These are phyloP conservation scores for Diadegma fenestrale DNA, from an alignment of 2,888 invertebrate genomes.

Conservation along the genomic window DNA sequence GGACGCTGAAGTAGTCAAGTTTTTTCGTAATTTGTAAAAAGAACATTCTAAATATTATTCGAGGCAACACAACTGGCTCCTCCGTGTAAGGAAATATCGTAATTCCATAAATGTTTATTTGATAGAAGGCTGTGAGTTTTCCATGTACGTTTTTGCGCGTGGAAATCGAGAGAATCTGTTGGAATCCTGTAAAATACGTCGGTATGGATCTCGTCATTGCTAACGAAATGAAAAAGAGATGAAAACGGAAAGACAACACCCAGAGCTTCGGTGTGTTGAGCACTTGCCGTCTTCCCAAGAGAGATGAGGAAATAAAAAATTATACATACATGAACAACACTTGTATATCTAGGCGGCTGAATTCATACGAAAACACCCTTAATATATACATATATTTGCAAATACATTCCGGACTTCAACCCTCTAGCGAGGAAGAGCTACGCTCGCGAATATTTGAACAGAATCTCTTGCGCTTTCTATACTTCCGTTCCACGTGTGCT, in stretches of 20 bases:
- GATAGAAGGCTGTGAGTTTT: neutral
- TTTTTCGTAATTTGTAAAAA: no score
- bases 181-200: neutral
- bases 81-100: neutral
- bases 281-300: constrained; percentile 43
- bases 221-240: constrained; percentile 55
- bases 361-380: neutral
- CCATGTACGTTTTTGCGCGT: constrained; percentile 18
- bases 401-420: constrained; percentile 22
- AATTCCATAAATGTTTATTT: neutral
- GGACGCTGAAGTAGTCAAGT: neutral
- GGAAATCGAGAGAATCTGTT: constrained; percentile 41
- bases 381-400: neutral
- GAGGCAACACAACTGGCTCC: neutral
- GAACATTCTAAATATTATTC: no score
- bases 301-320: constrained; percentile 17
- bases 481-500: constrained; percentile 63
- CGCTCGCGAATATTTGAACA: constrained; percentile 64
- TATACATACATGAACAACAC: neutral
- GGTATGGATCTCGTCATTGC: constrained; percentile 19
- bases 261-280: constrained; percentile 32
- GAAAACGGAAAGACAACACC: constrained; percentile 58
- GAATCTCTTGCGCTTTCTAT: constrained; percentile 38
- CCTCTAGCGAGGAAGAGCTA: constrained; percentile 49
- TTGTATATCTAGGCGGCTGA: neutral